phyloP scores from a whole-genome alignment of 1,140 invertebrate species.

The Dendrolimus punctatus region DNA sequence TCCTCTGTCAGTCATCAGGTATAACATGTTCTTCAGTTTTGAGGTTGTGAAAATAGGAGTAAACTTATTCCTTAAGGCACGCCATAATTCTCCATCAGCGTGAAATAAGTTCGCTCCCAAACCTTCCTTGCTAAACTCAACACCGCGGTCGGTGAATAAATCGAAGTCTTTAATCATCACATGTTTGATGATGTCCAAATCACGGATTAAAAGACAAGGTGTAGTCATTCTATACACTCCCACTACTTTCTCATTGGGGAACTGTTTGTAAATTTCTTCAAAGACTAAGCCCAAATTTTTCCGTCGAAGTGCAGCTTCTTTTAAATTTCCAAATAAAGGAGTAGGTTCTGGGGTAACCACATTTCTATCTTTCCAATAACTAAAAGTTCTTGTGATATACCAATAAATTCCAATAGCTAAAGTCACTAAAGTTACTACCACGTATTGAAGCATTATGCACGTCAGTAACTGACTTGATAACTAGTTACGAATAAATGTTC shows the following conservation, averaged over 20 bases:
- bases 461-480: too few species aligned
- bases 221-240: conserved; percentile 36
- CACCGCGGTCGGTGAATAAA: conserved; percentile 64
- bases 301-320: conserved; percentile 6
- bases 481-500: too few species aligned
- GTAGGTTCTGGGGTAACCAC: conserved; percentile 14
- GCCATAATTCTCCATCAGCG: conserved; percentile 69
- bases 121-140: conserved; percentile 65
- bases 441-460: background rate
- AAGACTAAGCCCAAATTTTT: conserved; percentile 8
- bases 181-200: conserved; percentile 74
- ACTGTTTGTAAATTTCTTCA: conserved; percentile 15
- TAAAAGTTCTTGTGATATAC: conserved; percentile 16
- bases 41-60: conserved; percentile 73
- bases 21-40: conserved; percentile 56
- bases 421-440: background rate
- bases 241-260: conserved; percentile 21
- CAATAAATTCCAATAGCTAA: conserved; percentile 4
- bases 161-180: conserved; percentile 74
- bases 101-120: conserved; percentile 55
- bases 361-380: conserved; percentile 21
- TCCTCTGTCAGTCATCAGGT: conserved; percentile 37
- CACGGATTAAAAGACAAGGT: conserved; percentile 62
- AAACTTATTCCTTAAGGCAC: conserved; percentile 64
- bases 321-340: conserved; percentile 18